A percentile compares a stretch with the other conserved stretches of the same genome.
Evolutionary conservation across 2,888 invertebrate genomes (phyloP).

Genomic region (Cenopis cana): DNA sequence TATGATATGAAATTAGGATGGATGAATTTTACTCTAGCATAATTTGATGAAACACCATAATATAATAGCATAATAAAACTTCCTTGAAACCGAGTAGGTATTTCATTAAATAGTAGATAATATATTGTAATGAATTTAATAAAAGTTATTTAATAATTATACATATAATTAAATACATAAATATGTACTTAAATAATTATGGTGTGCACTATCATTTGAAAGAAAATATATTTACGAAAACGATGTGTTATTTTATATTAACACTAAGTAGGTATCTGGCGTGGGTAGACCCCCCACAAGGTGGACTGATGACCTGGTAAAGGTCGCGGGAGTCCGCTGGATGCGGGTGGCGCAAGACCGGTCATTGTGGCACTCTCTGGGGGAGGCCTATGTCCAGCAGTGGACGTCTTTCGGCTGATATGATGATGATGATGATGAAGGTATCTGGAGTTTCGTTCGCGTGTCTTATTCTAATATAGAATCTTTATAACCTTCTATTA

Average conservation of each 20-base stretch:
- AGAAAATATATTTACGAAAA: slow-evolving; percentile 52
- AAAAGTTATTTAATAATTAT: slow-evolving; percentile 68
- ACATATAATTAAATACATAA: slow-evolving; percentile 56
- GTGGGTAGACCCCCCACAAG: too few relatives aligned
- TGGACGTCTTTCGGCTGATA: too few relatives aligned
- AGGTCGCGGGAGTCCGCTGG: too few relatives aligned
- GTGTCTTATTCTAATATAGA: slow-evolving; percentile 24
- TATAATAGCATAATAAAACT: slow-evolving; percentile 77
- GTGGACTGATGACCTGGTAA: too few relatives aligned
- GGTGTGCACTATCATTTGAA: slow-evolving; percentile 62
- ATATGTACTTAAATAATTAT: slow-evolving; percentile 53
- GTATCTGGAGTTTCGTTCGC: slow-evolving; percentile 48
- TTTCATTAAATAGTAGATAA: slow-evolving; percentile 70
- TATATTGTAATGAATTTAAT: slow-evolving; percentile 71
- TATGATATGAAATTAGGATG: slow-evolving; percentile 83
- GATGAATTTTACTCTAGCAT: slow-evolving; percentile 84
- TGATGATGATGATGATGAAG: too few relatives aligned
- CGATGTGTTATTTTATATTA: slow-evolving; percentile 54
- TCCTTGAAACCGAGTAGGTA: slow-evolving; percentile 71
- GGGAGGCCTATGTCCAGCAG: too few relatives aligned
- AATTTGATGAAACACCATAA: slow-evolving; percentile 84
- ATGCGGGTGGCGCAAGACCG: too few relatives aligned
- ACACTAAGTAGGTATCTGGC: slow-evolving; percentile 43
- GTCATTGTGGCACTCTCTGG: too few relatives aligned
- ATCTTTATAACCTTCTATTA: neutral